These are phyloP conservation scores for Pseudochaenichthys georgianus DNA, from an alignment of 2,797 vertebrate genomes.

Conservation along the genomic window DNA sequence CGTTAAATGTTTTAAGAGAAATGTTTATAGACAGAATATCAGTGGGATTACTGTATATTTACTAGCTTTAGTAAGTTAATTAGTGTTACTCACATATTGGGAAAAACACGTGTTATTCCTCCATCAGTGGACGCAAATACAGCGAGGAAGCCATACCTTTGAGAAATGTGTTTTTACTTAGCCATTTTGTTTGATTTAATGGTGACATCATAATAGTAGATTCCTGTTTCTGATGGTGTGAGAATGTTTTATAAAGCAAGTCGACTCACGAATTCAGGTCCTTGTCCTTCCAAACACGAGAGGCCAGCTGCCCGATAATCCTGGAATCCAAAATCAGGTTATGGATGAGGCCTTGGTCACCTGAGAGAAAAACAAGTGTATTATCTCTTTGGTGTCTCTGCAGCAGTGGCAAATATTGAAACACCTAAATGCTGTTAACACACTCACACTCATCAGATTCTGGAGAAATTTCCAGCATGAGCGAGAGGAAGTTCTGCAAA, in stretches of 20 bases:
- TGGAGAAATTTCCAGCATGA: conserved; percentile 97
- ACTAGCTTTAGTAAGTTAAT: not conserved
- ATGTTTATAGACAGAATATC: not conserved
- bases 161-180: conserved; percentile 31
- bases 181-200: not conserved
- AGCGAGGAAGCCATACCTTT: conserved; percentile 96
- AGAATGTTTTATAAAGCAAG: not conserved
- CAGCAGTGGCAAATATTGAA: conserved; percentile 2
- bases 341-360: conserved; percentile 95
- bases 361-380: conserved; percentile 72
- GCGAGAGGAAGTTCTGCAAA: conserved; percentile 96
- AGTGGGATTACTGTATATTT: not conserved
- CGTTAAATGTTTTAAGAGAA: not conserved
- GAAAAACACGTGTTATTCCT: conserved; percentile 95
- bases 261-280: conserved; percentile 93
- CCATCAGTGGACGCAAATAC: conserved; percentile 96
- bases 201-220: not conserved
- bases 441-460: conserved; percentile 97
- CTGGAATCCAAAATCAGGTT: conserved; percentile 97
- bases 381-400: conserved; percentile 4
- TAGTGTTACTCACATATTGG: conserved; percentile 91
- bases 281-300: conserved; percentile 94
- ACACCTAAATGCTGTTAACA: not conserved
- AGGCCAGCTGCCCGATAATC: conserved; percentile 94
- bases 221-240: not conserved